A percentile compares a stretch with the other conserved stretches of the same genome.
phyloP scores from a whole-genome alignment of 2,888 invertebrate genomes.

The Petrolisthes cinctipes region DNA sequence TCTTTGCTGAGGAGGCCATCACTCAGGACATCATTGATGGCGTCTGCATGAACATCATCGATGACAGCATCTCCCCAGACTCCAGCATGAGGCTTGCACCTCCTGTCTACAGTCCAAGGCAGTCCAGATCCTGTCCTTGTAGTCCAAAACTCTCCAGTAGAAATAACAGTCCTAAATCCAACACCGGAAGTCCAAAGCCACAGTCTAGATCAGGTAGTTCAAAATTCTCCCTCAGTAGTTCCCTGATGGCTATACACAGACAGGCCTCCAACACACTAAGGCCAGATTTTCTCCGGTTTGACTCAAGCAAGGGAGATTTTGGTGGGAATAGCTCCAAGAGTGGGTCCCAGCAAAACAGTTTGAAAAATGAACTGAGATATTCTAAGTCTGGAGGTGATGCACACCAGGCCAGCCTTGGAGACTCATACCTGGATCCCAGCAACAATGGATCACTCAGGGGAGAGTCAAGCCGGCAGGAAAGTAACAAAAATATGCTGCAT shows the following conservation, averaged over 20 bases:
- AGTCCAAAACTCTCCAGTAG: conserved; percentile 60
- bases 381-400: conserved; percentile 38
- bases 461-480: conserved; percentile 20
- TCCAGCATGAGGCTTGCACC: conserved; percentile 29
- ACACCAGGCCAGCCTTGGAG: conserved; percentile 31
- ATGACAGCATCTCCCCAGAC: conserved; percentile 42
- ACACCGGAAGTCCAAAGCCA: conserved; percentile 58
- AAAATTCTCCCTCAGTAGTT: conserved; percentile 63
- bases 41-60: conserved; percentile 43
- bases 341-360: conserved; percentile 57
- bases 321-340: conserved; percentile 47
- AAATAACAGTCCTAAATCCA: conserved; percentile 63
- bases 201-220: conserved; percentile 49
- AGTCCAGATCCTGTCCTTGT: conserved; percentile 63
- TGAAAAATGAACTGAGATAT: conserved; percentile 51
- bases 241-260: conserved; percentile 62
- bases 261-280: conserved; percentile 63
- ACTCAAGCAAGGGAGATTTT: conserved; percentile 48
- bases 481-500: conserved; percentile 39
- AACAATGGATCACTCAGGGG: conserved; percentile 30
- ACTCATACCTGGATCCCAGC: conserved; percentile 27
- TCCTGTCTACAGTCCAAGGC: conserved; percentile 53
- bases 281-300: conserved; percentile 57
- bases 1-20: conserved; percentile 59
- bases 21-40: conserved; percentile 57